Percentiles rank a stretch among this genome's conserved stretches.
phyloP scores from a whole-genome alignment of 2,113 vertebrate genomes.

The Ailurus styani region DNA sequence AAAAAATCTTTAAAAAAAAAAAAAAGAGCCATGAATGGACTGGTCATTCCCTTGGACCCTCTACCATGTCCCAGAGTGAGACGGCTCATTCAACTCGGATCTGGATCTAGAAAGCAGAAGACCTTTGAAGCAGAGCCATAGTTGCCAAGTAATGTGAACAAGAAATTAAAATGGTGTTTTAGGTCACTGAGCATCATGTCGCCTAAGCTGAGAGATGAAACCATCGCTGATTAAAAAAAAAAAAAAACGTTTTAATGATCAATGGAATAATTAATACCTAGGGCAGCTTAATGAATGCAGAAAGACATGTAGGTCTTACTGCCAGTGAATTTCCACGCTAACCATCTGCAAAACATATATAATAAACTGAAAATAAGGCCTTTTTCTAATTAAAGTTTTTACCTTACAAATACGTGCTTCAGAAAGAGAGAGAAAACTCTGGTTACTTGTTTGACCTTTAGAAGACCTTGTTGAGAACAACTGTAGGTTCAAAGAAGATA shows the following conservation, averaged over 20 bases:
- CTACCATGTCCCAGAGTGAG: background rate
- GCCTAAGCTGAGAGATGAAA: background rate
- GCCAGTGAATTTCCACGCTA: background rate
- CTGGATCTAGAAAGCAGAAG: background rate
- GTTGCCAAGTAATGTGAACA: background rate
- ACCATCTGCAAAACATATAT: background rate
- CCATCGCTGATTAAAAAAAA: background rate
- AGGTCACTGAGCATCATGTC: background rate
- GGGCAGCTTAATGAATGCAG: background rate
- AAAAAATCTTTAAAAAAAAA: too few species aligned
- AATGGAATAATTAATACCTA: background rate
- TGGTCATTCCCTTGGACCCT: background rate
- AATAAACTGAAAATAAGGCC: background rate
- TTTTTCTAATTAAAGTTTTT: background rate
- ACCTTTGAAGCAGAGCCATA: background rate
- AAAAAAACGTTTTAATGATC: background rate
- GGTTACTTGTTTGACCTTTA: constrained; percentile 45
- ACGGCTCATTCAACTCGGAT: background rate
- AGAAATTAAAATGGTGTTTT: background rate
- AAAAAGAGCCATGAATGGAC: background rate
- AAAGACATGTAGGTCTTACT: background rate
- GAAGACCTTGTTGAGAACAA: constrained; percentile 45
- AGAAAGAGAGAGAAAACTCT: background rate
- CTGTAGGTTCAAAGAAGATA: constrained; percentile 16
- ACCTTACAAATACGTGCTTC: background rate